Percentiles rank a stretch among this genome's conserved stretches.
Conservation (phyloP, 23 tunicate genomes). For the Aplidium turbinatum region DNA sequence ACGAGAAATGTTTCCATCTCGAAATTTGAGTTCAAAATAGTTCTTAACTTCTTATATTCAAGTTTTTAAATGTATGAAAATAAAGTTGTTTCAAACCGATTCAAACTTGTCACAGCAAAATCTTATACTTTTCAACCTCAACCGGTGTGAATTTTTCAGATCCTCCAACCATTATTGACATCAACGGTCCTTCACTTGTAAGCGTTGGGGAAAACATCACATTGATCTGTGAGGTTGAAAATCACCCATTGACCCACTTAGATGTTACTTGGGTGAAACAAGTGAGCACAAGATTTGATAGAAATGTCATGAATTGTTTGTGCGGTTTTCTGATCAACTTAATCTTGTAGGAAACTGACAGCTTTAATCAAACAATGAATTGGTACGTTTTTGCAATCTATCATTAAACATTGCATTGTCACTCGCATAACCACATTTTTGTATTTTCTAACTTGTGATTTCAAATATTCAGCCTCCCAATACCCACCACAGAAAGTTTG, state of each 20-base stretch:
- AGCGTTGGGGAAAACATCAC: constrained; percentile 48
- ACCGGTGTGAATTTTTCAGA: constrained; percentile 21
- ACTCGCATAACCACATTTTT: neutral
- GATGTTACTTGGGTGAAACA: constrained; percentile 60
- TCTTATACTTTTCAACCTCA: too few relatives aligned
- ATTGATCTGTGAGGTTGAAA: constrained; percentile 56
- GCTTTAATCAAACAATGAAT: too few relatives aligned
- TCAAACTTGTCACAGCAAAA: too few relatives aligned
- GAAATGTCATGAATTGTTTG: neutral
- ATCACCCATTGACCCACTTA: constrained; percentile 40
- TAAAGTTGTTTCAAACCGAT: too few relatives aligned
- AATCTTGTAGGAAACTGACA: too few relatives aligned
- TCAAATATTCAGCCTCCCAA: constrained; percentile 10
- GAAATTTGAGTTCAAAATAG: too few relatives aligned
- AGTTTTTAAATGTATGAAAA: too few relatives aligned
- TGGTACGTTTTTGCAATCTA: too few relatives aligned
- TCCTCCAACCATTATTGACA: constrained; percentile 35
- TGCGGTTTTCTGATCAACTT: neutral
- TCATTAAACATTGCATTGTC: too few relatives aligned
- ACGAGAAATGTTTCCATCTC: too few relatives aligned
- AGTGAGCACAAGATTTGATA: constrained; percentile 10
- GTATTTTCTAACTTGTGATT: neutral
- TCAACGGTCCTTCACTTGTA: constrained; percentile 32
- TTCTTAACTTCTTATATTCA: too few relatives aligned
- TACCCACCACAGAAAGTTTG: too few relatives aligned